Evolutionary conservation across 2,113 vertebrate species (phyloP).

Genomic region (Phoxinus phoxinus): DNA sequence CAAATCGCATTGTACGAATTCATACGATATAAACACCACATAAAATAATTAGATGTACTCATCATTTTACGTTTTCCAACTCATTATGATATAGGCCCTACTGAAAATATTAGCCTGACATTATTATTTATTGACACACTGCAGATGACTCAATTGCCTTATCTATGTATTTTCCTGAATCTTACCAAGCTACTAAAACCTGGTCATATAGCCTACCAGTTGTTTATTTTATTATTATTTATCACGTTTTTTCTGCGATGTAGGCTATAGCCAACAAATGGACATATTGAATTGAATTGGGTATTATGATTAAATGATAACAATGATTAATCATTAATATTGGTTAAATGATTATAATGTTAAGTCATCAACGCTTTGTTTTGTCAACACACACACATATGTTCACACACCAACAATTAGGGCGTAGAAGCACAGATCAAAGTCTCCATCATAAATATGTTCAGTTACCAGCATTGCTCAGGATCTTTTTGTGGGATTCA

Average conservation of each 20-base stretch:
- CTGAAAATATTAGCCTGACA: not conserved
- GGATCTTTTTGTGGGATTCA: not conserved
- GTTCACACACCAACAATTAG: not conserved
- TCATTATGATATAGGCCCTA: not conserved
- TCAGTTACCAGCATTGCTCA: not conserved
- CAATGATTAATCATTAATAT: too few relatives aligned
- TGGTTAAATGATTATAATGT: too few relatives aligned
- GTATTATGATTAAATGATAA: too few relatives aligned
- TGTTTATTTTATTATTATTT: not conserved
- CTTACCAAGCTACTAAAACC: not conserved
- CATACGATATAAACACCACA: not conserved
- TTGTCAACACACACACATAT: not conserved
- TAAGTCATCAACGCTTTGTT: too few relatives aligned
- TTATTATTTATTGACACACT: not conserved
- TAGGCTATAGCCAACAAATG: not conserved
- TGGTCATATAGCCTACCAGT: not conserved
- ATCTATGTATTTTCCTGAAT: not conserved
- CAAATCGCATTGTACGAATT: not conserved
- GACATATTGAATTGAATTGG: not conserved
- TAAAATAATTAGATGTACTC: not conserved
- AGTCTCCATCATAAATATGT: constrained; percentile 65
- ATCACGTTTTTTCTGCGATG: not conserved
- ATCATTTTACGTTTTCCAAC: not conserved
- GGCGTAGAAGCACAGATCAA: constrained; percentile 54
- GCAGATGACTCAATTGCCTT: not conserved